Percentiles rank a stretch among this genome's conserved stretches.
phyloP scores from a whole-genome alignment of 2,797 vertebrate species.

The Galago senegalensis region DNA sequence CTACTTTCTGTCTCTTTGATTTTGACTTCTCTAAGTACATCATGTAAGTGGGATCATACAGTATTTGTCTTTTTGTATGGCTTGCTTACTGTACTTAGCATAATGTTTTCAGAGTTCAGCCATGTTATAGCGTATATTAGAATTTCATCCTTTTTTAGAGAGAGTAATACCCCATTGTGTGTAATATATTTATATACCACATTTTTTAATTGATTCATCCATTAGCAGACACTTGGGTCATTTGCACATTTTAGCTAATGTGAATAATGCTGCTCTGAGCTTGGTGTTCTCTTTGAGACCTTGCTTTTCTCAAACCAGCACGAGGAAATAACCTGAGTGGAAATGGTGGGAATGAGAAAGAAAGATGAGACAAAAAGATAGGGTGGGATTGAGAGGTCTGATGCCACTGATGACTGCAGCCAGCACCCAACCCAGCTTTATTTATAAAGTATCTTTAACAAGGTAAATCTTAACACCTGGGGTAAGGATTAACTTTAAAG shows the following conservation, averaged over 20 bases:
- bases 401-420: too few species aligned
- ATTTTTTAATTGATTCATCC: not conserved
- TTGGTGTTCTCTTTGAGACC: not conserved
- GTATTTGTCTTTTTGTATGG: not conserved
- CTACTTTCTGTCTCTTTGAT: not conserved
- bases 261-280: not conserved
- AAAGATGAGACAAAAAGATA: too few species aligned
- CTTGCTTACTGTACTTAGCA: not conserved
- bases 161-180: not conserved
- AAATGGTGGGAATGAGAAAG: too few species aligned
- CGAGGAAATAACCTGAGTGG: too few species aligned
- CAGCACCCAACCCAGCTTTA: too few species aligned
- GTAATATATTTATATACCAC: not conserved
- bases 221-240: not conserved
- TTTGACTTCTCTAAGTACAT: not conserved
- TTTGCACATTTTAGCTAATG: not conserved
- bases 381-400: too few species aligned
- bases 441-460: too few species aligned
- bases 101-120: not conserved
- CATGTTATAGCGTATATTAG: not conserved
- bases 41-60: not conserved
- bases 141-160: constrained; percentile 15
- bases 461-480: too few species aligned
- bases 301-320: not conserved
- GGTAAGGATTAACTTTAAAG: too few species aligned